Evolutionary conservation across 2,888 invertebrate species (phyloP), one percentile per base, ranked within the genome.

Genomic region (Petrophora chlorosata): DNA sequence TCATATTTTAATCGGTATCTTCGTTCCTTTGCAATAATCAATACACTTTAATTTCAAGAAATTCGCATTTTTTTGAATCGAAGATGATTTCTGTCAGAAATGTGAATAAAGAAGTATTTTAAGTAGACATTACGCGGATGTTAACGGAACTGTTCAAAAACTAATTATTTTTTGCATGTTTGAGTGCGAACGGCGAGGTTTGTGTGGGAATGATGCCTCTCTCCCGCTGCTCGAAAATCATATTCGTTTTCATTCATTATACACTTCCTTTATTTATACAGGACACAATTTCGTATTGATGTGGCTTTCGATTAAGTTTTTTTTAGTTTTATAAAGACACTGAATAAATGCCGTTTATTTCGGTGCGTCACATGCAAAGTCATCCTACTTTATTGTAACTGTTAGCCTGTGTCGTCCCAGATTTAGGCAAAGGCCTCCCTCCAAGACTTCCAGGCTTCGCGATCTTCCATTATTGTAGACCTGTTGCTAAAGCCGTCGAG

Each of bases 21-120:
- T 14, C 34, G 41, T 13, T 34, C 43, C 36, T 54, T 52, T 36
- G 49, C 41, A 45, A 39, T 44, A 39, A 44, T 40, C 49, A 50
- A 53, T 52, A 56, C 54, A 43, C 47, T 56, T 56, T 51, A 59
- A 59, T 59, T 56, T 56, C 25, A 36, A 32, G 17, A 50, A 39
- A 8, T 25, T 44, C 38, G 14, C 38, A 22, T 38, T 17, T 14
- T n/a, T 26, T 14, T 28, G 45, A 9, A 28, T 35, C 26, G 36
- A 33, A 50, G 47, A 45, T 48, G 56, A 63, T 59, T 52, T 53
- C 59, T 63, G 63, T 63, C 63, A 59, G 28, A 28, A 38, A 28
- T 29, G 17, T 13, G 44, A 15, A 61, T 63, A 63, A 63, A 63
- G 44, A 56, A 30, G 52, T 55, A 59, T 59, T 45, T 63, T 63